Conservation (phyloP, 2,888 invertebrate genomes). For the Pheosia gnoma region DNA sequence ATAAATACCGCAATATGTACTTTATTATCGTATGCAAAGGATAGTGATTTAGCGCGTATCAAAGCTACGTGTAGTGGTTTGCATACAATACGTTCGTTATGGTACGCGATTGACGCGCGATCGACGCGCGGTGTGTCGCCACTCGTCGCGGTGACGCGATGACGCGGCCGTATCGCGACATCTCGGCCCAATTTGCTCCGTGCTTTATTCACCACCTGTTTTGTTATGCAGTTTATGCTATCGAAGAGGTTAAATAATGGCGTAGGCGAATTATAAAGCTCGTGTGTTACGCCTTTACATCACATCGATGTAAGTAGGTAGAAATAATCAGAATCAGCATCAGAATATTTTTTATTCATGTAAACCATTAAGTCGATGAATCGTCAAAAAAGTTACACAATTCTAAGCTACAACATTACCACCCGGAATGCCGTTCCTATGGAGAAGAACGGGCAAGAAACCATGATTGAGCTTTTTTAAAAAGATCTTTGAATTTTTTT, state of each 20-base stretch:
- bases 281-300: not conserved
- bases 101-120: conserved; percentile 61
- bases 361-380: too few relatives aligned
- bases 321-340: not conserved
- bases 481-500: too few relatives aligned
- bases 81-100: conserved; percentile 79
- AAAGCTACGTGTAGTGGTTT: conserved; percentile 45
- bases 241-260: not conserved
- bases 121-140: conserved; percentile 62
- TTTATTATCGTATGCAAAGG: conserved; percentile 47
- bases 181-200: conserved; percentile 66
- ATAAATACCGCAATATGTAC: conserved; percentile 12
- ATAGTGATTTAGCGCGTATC: conserved; percentile 39
- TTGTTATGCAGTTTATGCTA: conserved; percentile 24
- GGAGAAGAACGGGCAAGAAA: too few relatives aligned
- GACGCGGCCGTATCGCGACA: conserved; percentile 48
- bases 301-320: not conserved
- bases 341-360: too few relatives aligned
- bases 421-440: too few relatives aligned
- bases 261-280: not conserved
- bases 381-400: too few relatives aligned
- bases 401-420: too few relatives aligned
- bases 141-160: conserved; percentile 52
- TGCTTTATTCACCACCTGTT: conserved; percentile 63
- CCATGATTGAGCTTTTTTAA: too few relatives aligned